These are phyloP conservation scores for Phanerotoma sp. DNA, from an alignment of 2,888 invertebrate genomes.

Conservation along the genomic window DNA sequence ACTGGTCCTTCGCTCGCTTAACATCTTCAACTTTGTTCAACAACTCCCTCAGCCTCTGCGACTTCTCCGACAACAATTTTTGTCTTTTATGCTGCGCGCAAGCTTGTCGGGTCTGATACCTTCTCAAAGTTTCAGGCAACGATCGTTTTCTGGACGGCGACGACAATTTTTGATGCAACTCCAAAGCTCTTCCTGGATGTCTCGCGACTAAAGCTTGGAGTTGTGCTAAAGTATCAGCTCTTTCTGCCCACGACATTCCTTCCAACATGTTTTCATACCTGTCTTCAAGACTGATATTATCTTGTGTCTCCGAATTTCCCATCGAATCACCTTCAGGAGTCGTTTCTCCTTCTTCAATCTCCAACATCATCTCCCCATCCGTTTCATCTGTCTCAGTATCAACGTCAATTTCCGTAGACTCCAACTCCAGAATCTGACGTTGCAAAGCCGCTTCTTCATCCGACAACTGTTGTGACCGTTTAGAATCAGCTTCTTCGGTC, in stretches of 20 bases:
- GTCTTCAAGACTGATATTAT: constrained; percentile 53
- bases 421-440: constrained; percentile 74
- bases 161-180: constrained; percentile 91
- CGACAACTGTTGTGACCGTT: constrained; percentile 65
- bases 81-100: constrained; percentile 86
- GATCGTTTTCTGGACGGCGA: constrained; percentile 85
- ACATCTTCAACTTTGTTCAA: constrained; percentile 84
- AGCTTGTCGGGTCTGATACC: constrained; percentile 87
- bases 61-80: constrained; percentile 79
- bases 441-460: constrained; percentile 77
- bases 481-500: constrained; percentile 71
- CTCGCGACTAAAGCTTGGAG: constrained; percentile 77
- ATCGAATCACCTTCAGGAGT: constrained; percentile 16
- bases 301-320: constrained; percentile 36
- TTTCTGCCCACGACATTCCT: constrained; percentile 82
- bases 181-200: constrained; percentile 90
- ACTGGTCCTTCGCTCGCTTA: constrained; percentile 77
- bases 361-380: constrained; percentile 66
- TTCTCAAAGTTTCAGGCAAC: constrained; percentile 76
- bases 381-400: constrained; percentile 84
- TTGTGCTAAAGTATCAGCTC: constrained; percentile 77
- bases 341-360: constrained; percentile 55
- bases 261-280: constrained; percentile 55
- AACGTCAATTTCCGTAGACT: constrained; percentile 72
- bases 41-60: constrained; percentile 81